Evolutionary conservation across 2,888 invertebrate species (phyloP).

Genomic region (Drosophila affinis): DNA sequence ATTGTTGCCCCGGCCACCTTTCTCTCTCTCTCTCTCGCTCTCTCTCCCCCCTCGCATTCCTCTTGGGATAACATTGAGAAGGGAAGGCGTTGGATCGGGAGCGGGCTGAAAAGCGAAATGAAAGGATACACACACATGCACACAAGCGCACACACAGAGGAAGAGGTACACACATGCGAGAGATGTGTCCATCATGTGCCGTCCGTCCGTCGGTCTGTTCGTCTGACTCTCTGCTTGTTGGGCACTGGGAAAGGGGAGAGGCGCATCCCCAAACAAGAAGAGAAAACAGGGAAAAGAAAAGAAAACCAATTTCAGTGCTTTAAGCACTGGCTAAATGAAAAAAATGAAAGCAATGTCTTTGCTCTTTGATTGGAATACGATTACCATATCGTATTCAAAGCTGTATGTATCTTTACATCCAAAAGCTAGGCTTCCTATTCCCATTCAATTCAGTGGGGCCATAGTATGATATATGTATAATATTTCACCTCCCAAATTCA

Average conservation of each 20-base stretch:
- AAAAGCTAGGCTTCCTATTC: no score
- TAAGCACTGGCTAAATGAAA: not conserved
- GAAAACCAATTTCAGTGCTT: not conserved
- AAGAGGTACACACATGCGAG: slow-evolving; percentile 2
- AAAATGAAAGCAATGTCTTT: not conserved
- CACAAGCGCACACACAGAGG: not conserved
- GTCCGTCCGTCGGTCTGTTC: slow-evolving; percentile 2
- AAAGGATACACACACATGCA: not conserved
- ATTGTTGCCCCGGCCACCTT: slow-evolving; percentile 30
- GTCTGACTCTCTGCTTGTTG: slow-evolving; percentile 6
- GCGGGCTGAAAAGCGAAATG: not conserved
- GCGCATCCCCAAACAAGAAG: slow-evolving; percentile 1
- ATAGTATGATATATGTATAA: no score
- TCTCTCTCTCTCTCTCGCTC: not conserved
- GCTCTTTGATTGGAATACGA: no score
- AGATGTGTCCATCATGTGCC: slow-evolving; percentile 3
- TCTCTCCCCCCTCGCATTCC: not conserved
- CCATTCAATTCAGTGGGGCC: no score
- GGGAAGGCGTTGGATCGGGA: not conserved
- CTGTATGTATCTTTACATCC: no score
- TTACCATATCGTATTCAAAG: no score
- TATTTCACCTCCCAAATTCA: no score
- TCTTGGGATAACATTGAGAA: not conserved
- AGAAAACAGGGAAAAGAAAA: not conserved
- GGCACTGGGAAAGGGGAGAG: not conserved